Conservation (phyloP, 2,113 vertebrate species). For the Calyptommatus sinebrachiatus region DNA sequence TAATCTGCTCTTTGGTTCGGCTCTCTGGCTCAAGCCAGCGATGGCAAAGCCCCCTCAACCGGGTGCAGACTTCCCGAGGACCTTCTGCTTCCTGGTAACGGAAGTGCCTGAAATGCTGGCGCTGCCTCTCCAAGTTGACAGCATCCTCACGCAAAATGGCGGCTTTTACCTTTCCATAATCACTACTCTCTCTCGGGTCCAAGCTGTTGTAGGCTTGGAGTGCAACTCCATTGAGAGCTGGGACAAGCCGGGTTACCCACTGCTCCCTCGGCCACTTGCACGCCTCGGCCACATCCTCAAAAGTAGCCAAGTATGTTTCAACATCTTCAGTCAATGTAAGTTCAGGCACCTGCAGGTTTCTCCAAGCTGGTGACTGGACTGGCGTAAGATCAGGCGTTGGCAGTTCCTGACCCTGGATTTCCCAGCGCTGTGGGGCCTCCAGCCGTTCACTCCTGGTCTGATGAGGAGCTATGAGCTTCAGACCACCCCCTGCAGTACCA, state of each 20-base stretch:
- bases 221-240: slow-evolving; percentile 12
- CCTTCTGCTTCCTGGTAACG: slow-evolving; percentile 35
- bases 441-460: slow-evolving; percentile 19
- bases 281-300: slow-evolving; percentile 30
- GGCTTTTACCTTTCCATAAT: slow-evolving; percentile 53
- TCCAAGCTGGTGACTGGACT: slow-evolving; percentile 1
- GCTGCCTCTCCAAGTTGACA: slow-evolving; percentile 56
- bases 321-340: slow-evolving; percentile 8
- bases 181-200: slow-evolving; percentile 21
- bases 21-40: slow-evolving; percentile 30
- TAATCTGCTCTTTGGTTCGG: slow-evolving; percentile 26
- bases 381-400: not conserved
- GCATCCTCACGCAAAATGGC: slow-evolving; percentile 50
- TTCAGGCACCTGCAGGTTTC: slow-evolving; percentile 15
- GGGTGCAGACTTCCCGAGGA: slow-evolving; percentile 1
- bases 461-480: slow-evolving; percentile 2
- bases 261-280: slow-evolving; percentile 30
- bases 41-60: slow-evolving; percentile 21
- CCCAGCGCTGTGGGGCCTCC: slow-evolving; percentile 13
- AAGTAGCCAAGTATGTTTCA: slow-evolving; percentile 29
- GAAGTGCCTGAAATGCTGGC: slow-evolving; percentile 64
- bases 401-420: slow-evolving; percentile 23
- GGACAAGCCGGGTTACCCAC: slow-evolving; percentile 29
- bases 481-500: not conserved
- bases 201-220: slow-evolving; percentile 16